These are phyloP conservation scores for Mus caroli DNA, from an alignment of 2,797 vertebrate genomes.

Conservation along the genomic window DNA sequence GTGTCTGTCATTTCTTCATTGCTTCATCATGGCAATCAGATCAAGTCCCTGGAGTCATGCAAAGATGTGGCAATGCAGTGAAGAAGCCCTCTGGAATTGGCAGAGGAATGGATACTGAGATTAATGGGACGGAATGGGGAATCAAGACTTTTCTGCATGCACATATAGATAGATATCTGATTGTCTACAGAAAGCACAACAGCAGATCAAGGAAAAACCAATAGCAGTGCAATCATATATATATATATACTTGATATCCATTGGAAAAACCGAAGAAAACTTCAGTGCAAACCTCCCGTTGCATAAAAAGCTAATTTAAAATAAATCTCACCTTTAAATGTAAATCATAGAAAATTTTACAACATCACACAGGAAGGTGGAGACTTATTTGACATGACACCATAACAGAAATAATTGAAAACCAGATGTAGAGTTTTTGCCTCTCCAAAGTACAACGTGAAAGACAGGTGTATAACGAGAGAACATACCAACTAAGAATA, in stretches of 20 bases:
- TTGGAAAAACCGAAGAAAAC: not conserved
- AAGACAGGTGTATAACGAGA: not conserved
- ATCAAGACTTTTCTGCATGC: not conserved
- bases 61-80: not conserved
- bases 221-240: not conserved
- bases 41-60: not conserved
- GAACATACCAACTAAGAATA: not conserved
- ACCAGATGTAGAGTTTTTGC: not conserved
- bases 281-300: not conserved
- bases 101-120: not conserved
- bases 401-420: not conserved
- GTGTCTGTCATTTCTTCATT: not conserved
- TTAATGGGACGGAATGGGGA: not conserved
- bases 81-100: not conserved
- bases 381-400: not conserved
- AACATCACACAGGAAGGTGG: not conserved
- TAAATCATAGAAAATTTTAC: not conserved
- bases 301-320: slow-evolving; percentile 19
- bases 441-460: not conserved
- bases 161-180: not conserved
- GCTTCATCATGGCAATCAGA: not conserved
- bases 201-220: not conserved
- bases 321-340: not conserved
- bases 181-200: not conserved
- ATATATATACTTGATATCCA: not conserved